Percentiles rank a stretch among this genome's conserved stretches.
Conservation (phyloP, 2,888 invertebrate genomes). For the Ecliptopera silaceata region DNA sequence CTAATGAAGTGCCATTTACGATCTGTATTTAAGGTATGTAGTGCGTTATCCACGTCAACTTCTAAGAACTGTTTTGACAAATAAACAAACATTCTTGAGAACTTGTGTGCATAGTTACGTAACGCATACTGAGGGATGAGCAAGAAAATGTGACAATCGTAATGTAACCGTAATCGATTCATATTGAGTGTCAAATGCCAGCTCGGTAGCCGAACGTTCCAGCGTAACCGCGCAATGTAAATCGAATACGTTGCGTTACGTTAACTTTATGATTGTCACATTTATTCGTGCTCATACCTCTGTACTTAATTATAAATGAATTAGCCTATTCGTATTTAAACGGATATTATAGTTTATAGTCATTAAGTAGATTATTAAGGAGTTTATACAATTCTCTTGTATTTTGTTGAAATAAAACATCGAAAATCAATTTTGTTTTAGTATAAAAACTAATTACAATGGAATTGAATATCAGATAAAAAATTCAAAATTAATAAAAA, state of each 20-base stretch:
- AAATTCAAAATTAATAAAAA: constrained; percentile 8
- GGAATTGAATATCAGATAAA: neutral
- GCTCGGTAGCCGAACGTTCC: too few relatives aligned
- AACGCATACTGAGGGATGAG: too few relatives aligned
- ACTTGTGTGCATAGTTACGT: constrained; percentile 3
- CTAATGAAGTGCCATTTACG: constrained; percentile 52
- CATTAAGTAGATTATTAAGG: constrained; percentile 2
- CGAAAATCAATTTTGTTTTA: neutral
- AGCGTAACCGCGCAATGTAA: too few relatives aligned
- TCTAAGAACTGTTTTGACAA: neutral
- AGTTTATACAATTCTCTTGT: constrained; percentile 34
- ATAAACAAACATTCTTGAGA: neutral
- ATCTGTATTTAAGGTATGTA: constrained; percentile 39
- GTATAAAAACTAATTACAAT: neutral
- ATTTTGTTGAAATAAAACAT: constrained; percentile 42
- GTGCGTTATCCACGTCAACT: constrained; percentile 1
- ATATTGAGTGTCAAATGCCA: too few relatives aligned
- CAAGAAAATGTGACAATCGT: too few relatives aligned
- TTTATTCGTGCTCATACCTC: too few relatives aligned
- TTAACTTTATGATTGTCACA: too few relatives aligned
- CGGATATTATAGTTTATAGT: constrained; percentile 3
- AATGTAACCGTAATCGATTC: too few relatives aligned
- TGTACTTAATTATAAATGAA: neutral
- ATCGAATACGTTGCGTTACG: too few relatives aligned
- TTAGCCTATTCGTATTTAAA: constrained; percentile 7